These are phyloP conservation scores for Pocillopora verrucosa DNA, from an alignment of 64 coral and sea anemone species.

Conservation along the genomic window DNA sequence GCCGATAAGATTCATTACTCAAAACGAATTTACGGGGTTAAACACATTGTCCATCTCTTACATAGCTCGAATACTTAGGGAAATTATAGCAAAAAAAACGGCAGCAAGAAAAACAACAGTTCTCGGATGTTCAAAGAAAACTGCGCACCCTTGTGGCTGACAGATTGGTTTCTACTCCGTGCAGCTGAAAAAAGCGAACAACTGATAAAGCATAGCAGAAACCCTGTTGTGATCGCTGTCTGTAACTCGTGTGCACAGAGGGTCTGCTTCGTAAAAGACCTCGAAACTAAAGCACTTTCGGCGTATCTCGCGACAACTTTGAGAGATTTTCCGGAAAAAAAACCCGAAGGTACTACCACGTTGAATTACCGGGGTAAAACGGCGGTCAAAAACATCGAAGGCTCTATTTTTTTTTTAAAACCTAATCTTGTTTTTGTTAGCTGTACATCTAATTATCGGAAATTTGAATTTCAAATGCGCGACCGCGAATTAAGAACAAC, in stretches of 20 bases:
- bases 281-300: not conserved
- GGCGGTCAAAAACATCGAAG: too few species aligned
- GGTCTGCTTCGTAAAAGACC: not conserved
- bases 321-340: too few species aligned
- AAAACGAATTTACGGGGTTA: not conserved
- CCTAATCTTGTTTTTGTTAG: not conserved
- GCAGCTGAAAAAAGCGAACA: not conserved
- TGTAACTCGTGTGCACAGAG: not conserved
- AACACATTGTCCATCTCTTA: not conserved
- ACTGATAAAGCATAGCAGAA: not conserved
- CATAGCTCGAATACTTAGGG: not conserved
- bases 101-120: not conserved
- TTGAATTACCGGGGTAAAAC: too few species aligned
- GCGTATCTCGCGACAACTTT: not conserved
- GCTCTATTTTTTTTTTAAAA: too few species aligned
- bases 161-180: not conserved
- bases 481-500: not conserved
- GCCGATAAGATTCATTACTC: not conserved
- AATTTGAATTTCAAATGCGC: slow-evolving; percentile 18
- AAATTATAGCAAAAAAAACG: not conserved
- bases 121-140: not conserved
- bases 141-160: slow-evolving; percentile 3
- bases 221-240: slow-evolving; percentile 11
- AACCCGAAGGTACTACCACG: too few species aligned
- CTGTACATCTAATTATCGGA: not conserved